A percentile compares a stretch with the other conserved stretches of the same genome.
Conservation (phyloP, 2,797 vertebrate genomes). For the Myotis daubentonii region DNA sequence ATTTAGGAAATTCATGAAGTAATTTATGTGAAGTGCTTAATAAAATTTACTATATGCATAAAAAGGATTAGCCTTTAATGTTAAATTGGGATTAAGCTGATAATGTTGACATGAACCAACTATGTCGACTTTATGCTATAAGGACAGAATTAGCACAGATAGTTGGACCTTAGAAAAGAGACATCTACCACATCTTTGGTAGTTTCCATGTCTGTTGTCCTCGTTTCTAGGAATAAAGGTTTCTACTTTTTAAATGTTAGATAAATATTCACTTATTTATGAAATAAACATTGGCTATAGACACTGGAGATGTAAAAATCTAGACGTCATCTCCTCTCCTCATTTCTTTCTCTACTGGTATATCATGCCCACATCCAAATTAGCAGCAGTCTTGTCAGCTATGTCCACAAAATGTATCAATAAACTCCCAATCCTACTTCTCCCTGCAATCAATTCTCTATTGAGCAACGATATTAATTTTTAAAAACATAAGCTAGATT, state of each 20-base stretch:
- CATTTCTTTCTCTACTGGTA: neutral
- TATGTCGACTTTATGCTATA: neutral
- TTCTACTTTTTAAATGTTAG: conserved; percentile 31
- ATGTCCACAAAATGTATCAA: neutral
- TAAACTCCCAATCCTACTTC: neutral
- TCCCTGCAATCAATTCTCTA: conserved; percentile 35
- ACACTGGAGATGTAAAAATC: neutral
- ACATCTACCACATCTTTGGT: neutral
- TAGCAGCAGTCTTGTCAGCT: neutral
- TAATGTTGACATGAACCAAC: neutral
- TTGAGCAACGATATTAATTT: conserved; percentile 41
- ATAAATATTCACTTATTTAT: neutral
- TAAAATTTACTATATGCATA: neutral
- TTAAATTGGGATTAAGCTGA: conserved; percentile 13
- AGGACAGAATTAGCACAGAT: neutral
- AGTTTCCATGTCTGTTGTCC: neutral
- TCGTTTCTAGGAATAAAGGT: neutral
- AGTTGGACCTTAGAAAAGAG: neutral
- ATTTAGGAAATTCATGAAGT: conserved; percentile 37
- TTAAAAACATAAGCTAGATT: conserved; percentile 45
- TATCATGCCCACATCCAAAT: neutral
- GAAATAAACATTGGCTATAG: neutral
- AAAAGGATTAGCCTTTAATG: conserved; percentile 20
- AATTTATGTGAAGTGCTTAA: neutral
- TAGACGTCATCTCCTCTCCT: neutral